Base-by-base conservation (phyloP, 1,140 invertebrate genomes). In the Andrena cerasifolii region DNA sequence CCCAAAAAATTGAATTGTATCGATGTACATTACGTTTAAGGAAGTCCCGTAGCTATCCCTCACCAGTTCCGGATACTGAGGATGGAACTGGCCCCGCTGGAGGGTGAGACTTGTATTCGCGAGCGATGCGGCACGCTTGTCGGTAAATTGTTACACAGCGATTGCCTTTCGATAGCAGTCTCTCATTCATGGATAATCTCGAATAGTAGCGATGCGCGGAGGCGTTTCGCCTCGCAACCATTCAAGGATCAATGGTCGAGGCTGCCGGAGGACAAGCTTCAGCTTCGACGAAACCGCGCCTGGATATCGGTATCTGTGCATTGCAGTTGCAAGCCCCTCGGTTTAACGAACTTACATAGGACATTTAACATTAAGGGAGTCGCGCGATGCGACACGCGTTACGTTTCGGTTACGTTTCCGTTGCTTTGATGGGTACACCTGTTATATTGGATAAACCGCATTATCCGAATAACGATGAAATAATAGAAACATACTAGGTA, bases 401-500 rank as follows among this genome's bases (percentile, higher is more conserved):
- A 73, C 72, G 31, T 58, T 85, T 84, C 26, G 36, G 45, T 73
- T 84, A 14, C 4, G 43, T 56, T 84, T 70, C 26, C 36, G 73
- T 80, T 80, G 65, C 67, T 86, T 83, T 82, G 24, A 77, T 40
- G 56, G 51, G 70, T 85, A 85, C 51, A 74, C 73, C 40, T 78
- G 85, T 89, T 89, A 87, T 88, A 80, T 40, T 82, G 86, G 87
- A 89, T 88, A 86, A 82, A 53, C 78, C 74, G 59, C 73, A 74
- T 85, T 88, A 84, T 89, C 88, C 82, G 40, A 87, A 82, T 88
- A 89, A 90, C 85, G 77, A 86, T 90, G 89, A 90, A 90, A 90
- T 90, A 89, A 90, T 90, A 90, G 89, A 90, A 90, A 89, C 88
- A 90, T 89, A 90, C 79, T 90, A 90, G 86, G 71, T 90, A 90